A percentile compares a stretch with the other conserved stretches of the same genome.
These are phyloP conservation scores for Hyperoplus lanceolatus DNA, from an alignment of 2,797 vertebrate species.

Conservation along the genomic window DNA sequence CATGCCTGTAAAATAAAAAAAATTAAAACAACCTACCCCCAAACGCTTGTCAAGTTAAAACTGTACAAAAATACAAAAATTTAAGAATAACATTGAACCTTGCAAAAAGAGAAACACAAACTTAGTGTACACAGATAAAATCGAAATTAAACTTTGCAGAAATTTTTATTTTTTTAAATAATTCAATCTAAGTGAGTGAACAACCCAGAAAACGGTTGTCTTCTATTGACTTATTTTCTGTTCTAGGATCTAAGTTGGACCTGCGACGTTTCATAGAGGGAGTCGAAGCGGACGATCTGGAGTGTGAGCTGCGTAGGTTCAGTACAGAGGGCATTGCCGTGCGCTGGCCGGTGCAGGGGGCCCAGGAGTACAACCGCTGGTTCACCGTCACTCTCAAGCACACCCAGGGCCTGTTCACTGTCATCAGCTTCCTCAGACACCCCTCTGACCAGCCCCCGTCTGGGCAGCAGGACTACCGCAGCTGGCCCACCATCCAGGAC, in stretches of 20 bases:
- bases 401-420: conserved; percentile 57
- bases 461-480: conserved; percentile 61
- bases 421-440: conserved; percentile 79
- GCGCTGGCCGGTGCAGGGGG: conserved; percentile 78
- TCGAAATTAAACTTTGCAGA: too few species aligned
- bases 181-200: too few species aligned
- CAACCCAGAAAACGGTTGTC: background rate
- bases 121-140: too few species aligned
- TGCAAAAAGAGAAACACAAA: too few species aligned
- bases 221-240: background rate
- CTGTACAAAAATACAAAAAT: too few species aligned
- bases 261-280: conserved; percentile 66
- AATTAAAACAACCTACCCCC: too few species aligned
- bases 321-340: conserved; percentile 73
- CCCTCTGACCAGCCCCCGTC: conserved; percentile 56
- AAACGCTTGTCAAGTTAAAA: too few species aligned
- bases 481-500: conserved; percentile 61
- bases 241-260: conserved; percentile 79
- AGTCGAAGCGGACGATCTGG: conserved; percentile 55
- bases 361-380: conserved; percentile 75
- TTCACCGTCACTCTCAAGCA: conserved; percentile 80
- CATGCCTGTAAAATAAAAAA: too few species aligned
- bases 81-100: too few species aligned
- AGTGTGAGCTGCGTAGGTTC: conserved; percentile 83
- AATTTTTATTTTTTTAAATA: too few species aligned